phyloP scores from a whole-genome alignment of 2,113 vertebrate genomes.

The Isurus oxyrinchus region DNA sequence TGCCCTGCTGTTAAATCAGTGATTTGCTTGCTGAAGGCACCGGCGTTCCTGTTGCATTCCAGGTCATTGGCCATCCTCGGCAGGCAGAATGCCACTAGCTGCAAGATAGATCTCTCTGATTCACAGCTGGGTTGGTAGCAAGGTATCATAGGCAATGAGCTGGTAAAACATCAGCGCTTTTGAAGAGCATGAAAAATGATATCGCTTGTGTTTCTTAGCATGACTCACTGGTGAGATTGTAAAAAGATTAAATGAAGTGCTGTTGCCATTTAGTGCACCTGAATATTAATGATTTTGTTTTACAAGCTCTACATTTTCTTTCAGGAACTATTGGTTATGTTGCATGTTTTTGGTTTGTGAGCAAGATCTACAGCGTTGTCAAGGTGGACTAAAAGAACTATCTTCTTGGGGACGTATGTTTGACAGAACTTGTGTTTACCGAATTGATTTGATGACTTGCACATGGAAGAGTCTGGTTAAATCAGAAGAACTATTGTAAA shows the following conservation, averaged over 20 bases:
- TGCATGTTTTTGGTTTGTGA: constrained; percentile 98
- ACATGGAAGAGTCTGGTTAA: constrained; percentile 2
- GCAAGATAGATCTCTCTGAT: constrained; percentile 63
- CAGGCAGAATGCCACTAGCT: constrained; percentile 56
- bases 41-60: constrained; percentile 68
- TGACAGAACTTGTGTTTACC: constrained; percentile 38
- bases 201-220: constrained; percentile 67
- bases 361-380: constrained; percentile 99
- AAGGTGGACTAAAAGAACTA: constrained; percentile 75
- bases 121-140: constrained; percentile 76
- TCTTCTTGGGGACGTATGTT: constrained; percentile 51
- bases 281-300: constrained; percentile 40
- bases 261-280: constrained; percentile 51
- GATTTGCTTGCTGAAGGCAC: constrained; percentile 71
- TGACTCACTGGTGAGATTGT: constrained; percentile 46
- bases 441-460: not conserved
- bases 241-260: not conserved
- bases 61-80: constrained; percentile 71
- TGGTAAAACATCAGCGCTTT: constrained; percentile 72
- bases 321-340: constrained; percentile 97
- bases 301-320: constrained; percentile 19
- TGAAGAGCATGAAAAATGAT: constrained; percentile 69
- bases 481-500: not conserved
- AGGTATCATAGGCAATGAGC: constrained; percentile 74
- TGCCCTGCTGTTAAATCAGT: constrained; percentile 75